phyloP scores from a whole-genome alignment of 1,140 invertebrate genomes.

The Oedothorax gibbosus region DNA sequence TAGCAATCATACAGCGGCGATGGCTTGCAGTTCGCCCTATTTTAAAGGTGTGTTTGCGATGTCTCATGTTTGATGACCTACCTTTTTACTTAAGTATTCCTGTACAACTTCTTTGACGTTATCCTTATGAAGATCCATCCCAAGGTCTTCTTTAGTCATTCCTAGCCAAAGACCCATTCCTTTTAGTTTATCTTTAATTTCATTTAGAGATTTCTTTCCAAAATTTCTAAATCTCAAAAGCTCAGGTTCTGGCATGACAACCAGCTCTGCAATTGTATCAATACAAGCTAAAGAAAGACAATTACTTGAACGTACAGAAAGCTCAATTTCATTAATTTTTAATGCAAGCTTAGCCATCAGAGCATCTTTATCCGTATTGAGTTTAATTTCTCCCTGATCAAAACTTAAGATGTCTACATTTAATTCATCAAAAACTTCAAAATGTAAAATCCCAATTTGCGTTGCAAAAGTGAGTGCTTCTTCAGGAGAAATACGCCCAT shows the following conservation, averaged over 20 bases:
- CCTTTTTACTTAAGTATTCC: no score
- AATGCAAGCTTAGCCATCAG: no score
- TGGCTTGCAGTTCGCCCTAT: not conserved
- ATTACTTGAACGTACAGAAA: not conserved
- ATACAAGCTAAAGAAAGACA: not conserved
- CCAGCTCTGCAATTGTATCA: constrained; percentile 26
- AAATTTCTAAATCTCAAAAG: constrained; percentile 37
- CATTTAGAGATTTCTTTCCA: constrained; percentile 52
- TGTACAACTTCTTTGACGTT: not conserved
- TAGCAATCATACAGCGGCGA: not conserved
- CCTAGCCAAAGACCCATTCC: not conserved
- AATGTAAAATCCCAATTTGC: not conserved
- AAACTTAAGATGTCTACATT: no score
- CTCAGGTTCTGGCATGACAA: constrained; percentile 18
- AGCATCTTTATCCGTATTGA: no score
- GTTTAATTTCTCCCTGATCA: no score
- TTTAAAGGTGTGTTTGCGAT: not conserved
- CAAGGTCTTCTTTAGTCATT: not conserved
- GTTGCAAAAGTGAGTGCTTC: constrained; percentile 40
- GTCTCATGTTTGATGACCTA: not conserved
- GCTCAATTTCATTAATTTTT: not conserved
- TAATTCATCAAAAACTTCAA: not conserved
- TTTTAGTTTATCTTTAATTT: constrained; percentile 30
- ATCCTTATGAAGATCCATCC: not conserved
- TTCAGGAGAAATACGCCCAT: constrained; percentile 49